Evolutionary conservation across 2,113 vertebrate genomes (phyloP), one percentile per base, ranked within the genome.

Genomic region (Leuciscus idus): DNA sequence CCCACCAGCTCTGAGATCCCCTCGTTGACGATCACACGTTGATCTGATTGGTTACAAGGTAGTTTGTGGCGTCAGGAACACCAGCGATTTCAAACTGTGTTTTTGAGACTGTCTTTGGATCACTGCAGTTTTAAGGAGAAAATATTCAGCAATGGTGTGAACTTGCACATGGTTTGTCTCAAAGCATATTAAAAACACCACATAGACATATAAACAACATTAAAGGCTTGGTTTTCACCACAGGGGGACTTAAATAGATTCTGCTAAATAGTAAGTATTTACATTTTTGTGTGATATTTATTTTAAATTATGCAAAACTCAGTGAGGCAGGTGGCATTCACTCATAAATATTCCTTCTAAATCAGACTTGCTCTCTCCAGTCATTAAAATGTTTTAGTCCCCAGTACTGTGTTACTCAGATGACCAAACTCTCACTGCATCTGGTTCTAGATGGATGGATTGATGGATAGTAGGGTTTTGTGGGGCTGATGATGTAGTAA

Each of bases 251-350:
- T 39, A 78, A 28, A 55, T 78, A 48, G 21, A 50, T 68, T 26
- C 68, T 68, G 61, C 66, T 19, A 52, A 66, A 33, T 30, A 52
- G 26, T 9, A 12, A 50, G 64, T 68, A 55, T 85, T 21, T 85
- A 39, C 11, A 39, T 39, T 79, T n/a, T 12, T 15, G 17, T 57
- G 28, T 33, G 48, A 33, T 77, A 61, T 61, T 79, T 39, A n/a
- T 39, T n/a, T 43, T 26, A n/a, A 79, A 39, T n/a, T n/a, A 79
- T 79, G 30, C n/a, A 43, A 79, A 36, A n/a, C 55, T 79, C 19
- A 6, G 9, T 39, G 7, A n/a, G 4, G 17, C 68, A 73, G 70
- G 33, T 26, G 23, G 57, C 30, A 43, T 78, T 6, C 28, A 1
- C 4, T 70, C 3, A 39, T 19, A 73, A 46, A 73, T 46, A n/a